These are phyloP conservation scores for Drosophila nr. medialis DNA, from an alignment of 2,888 invertebrate species.

Conservation along the genomic window DNA sequence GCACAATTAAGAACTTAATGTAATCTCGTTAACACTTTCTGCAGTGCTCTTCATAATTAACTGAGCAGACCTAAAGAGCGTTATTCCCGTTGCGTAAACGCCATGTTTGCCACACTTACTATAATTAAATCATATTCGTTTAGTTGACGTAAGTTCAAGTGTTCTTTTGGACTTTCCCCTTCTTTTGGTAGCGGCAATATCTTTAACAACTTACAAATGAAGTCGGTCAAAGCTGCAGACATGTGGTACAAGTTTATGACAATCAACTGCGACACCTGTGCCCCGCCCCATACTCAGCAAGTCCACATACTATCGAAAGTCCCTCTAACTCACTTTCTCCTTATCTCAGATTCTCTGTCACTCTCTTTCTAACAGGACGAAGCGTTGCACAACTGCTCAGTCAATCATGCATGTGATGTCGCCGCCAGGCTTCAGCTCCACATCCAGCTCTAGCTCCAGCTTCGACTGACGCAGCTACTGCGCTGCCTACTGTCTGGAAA, in stretches of 20 bases:
- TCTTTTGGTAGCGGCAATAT: neutral
- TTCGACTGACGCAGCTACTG: constrained; percentile 37
- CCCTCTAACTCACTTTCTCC: constrained; percentile 4
- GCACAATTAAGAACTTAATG: constrained; percentile 51
- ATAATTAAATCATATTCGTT: constrained; percentile 51
- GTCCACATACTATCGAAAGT: constrained; percentile 2
- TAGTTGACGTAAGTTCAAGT: constrained; percentile 62
- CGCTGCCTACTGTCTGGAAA: constrained; percentile 72
- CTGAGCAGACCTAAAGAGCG: constrained; percentile 1
- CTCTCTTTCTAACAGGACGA: constrained; percentile 16
- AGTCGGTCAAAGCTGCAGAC: constrained; percentile 52
- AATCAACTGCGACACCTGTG: constrained; percentile 71
- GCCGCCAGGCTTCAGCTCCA: constrained; percentile 70
- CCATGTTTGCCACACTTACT: constrained; percentile 34
- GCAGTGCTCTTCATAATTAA: constrained; percentile 26
- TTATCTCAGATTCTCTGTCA: neutral
- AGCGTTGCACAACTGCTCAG: constrained; percentile 77
- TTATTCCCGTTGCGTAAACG: constrained; percentile 51
- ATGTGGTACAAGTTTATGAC: constrained; percentile 71
- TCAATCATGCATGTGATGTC: constrained; percentile 80
- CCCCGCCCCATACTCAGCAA: constrained; percentile 4
- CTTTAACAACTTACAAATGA: constrained; percentile 64
- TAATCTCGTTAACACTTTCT: constrained; percentile 44
- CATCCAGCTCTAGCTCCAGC: constrained; percentile 11
- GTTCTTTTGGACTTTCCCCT: constrained; percentile 8